These are phyloP conservation scores for Uloborus plumipes DNA, from an alignment of 2,888 invertebrate species.

Conservation along the genomic window DNA sequence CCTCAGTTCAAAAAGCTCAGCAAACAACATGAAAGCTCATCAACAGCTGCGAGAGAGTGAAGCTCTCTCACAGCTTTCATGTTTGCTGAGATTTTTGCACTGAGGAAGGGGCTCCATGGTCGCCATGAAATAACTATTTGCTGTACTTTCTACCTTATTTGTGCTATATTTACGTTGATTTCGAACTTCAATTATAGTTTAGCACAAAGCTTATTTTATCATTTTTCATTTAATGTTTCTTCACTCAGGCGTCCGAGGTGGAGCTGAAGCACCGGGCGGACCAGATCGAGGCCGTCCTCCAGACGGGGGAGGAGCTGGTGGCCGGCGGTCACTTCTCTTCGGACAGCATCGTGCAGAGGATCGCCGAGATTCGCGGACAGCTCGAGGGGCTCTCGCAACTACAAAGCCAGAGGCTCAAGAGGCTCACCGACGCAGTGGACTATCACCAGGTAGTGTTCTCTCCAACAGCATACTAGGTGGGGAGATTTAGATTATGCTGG, in stretches of 20 bases:
- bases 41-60: too few relatives aligned
- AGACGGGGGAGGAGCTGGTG: slow-evolving; percentile 91
- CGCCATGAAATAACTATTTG: too few relatives aligned
- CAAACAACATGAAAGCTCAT: too few relatives aligned
- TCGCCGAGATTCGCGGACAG: slow-evolving; percentile 91
- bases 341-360: slow-evolving; percentile 92
- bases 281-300: slow-evolving; percentile 89
- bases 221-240: too few relatives aligned
- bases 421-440: slow-evolving; percentile 96
- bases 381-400: slow-evolving; percentile 95
- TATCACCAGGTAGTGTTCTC: slow-evolving; percentile 83
- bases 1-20: too few relatives aligned
- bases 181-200: too few relatives aligned
- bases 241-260: slow-evolving; percentile 85
- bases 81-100: too few relatives aligned
- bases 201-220: too few relatives aligned
- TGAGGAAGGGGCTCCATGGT: too few relatives aligned
- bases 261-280: slow-evolving; percentile 93
- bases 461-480: not conserved
- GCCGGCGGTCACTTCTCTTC: slow-evolving; percentile 94
- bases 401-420: slow-evolving; percentile 89
- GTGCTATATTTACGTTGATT: too few relatives aligned
- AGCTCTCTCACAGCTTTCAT: too few relatives aligned
- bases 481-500: not conserved
- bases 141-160: too few relatives aligned